Evolutionary conservation across 92 coral and sea anemone genomes (phyloP), one percentile per base, ranked within the genome.

Genomic region (Zoanthus gigantus): DNA sequence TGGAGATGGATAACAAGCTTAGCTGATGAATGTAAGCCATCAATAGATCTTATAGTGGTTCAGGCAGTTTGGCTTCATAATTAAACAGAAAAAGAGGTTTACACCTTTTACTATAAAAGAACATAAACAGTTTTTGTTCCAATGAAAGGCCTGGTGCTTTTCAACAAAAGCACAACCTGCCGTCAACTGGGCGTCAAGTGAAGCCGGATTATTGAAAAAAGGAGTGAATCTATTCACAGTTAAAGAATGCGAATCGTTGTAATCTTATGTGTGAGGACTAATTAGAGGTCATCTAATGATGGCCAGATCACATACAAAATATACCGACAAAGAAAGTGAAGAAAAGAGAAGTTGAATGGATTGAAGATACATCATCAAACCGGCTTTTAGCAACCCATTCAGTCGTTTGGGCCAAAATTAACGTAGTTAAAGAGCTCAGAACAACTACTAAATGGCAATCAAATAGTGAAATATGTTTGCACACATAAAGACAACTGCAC

Each of bases 251-350:
- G 66, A 50, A 6, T 81, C 7, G 75, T 65, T 52, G 56, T 81
- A 81, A 81, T 67, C 71, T 42, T 53, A 77, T 54, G 23, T 30
- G 66, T 30, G 75, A 47, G 6, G n/a, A 28, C 63, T 81, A 81
- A 81, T 81, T 81, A 81, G 75, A 15, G 23, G 84, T 6, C 13
- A 7, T 29, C 18, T 76, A 65, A 67, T 46, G 11, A 42, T 37
- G 58, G 16, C 75, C 74, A 23, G 42, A n/a, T 53, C 63, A 13
- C 74, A 81, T 34, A n/a, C 61, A 81, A 44, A 57, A 67, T 23
- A 66, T 81, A 74, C 85, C 85, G 85, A 81, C 85, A 81, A 81
- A 65, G 85, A 9, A 63, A 79, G 15, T 15, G 72, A 79, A 76
- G 66, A 44, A 60, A 44, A 79, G 6, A 14, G 60, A 28, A 50